A percentile compares a stretch with the other conserved stretches of the same genome.
phyloP scores from a whole-genome alignment of 2,113 vertebrate genomes.

The Pluvianellus socialis region DNA sequence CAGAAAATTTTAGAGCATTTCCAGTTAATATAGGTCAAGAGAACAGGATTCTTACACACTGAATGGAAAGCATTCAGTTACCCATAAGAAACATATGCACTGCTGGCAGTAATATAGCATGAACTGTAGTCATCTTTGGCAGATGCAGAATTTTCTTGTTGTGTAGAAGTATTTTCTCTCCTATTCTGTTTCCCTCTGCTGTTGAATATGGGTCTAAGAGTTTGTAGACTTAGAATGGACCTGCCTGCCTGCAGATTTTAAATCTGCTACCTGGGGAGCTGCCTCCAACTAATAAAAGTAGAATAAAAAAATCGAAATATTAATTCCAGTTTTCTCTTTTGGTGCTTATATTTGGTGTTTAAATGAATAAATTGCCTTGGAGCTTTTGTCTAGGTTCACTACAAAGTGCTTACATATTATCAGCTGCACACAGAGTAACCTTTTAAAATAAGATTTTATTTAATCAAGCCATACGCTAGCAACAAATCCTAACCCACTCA shows the following conservation, averaged over 20 bases:
- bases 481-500: constrained; percentile 11
- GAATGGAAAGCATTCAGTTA: constrained; percentile 47
- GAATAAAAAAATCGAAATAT: neutral
- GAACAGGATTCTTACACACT: neutral
- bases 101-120: neutral
- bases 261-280: neutral
- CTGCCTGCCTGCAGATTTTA: neutral
- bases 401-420: neutral
- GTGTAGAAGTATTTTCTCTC: constrained; percentile 38
- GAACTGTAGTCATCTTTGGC: constrained; percentile 40
- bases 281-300: neutral
- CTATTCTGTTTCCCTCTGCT: constrained; percentile 6
- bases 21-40: constrained; percentile 27
- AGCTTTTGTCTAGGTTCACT: neutral
- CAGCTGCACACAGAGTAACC: constrained; percentile 14
- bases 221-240: neutral
- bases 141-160: neutral
- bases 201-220: neutral
- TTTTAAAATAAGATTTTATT: constrained; percentile 49
- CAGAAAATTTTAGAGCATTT: constrained; percentile 21
- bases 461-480: constrained; percentile 16
- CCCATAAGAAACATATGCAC: constrained; percentile 39
- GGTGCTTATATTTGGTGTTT: neutral
- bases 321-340: neutral
- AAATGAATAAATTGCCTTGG: neutral